Evolutionary conservation across 2,113 vertebrate species (phyloP).

Genomic region (Geococcyx californianus): DNA sequence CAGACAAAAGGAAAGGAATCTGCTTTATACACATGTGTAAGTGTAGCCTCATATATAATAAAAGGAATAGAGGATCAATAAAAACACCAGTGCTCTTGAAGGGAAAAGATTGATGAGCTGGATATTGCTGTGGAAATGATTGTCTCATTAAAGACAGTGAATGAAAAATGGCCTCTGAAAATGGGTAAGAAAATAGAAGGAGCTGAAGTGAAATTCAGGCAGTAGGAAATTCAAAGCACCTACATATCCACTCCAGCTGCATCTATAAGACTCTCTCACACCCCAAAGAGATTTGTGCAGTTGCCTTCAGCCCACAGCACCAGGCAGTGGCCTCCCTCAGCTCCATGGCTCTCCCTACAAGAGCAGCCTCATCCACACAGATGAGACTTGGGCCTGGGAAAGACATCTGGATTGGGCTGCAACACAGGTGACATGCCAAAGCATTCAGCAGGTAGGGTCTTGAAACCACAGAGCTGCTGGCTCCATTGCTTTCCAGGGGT

Average conservation of each 20-base stretch:
- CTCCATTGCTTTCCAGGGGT: background rate
- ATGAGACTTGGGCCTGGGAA: background rate
- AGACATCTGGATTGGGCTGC: background rate
- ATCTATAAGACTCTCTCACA: background rate
- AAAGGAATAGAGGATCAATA: background rate
- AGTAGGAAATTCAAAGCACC: background rate
- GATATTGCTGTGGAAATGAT: constrained; percentile 34
- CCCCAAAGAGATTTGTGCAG: background rate
- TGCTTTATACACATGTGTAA: background rate
- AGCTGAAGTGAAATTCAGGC: background rate
- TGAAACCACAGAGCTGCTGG: background rate
- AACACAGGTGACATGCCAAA: fast-evolving
- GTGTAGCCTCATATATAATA: background rate
- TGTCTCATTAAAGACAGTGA: constrained; percentile 15
- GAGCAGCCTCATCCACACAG: background rate
- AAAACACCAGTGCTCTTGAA: constrained; percentile 4
- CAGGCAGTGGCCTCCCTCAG: background rate
- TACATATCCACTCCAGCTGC: background rate
- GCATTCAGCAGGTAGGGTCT: background rate
- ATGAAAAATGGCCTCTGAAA: constrained; percentile 43
- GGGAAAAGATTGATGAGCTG: constrained; percentile 37
- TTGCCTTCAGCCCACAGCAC: background rate
- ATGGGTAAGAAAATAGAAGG: background rate
- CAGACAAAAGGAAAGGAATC: background rate
- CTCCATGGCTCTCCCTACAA: fast-evolving